Evolutionary conservation across 2,797 vertebrate species (phyloP).

Genomic region (Poeciliopsis presidionis): DNA sequence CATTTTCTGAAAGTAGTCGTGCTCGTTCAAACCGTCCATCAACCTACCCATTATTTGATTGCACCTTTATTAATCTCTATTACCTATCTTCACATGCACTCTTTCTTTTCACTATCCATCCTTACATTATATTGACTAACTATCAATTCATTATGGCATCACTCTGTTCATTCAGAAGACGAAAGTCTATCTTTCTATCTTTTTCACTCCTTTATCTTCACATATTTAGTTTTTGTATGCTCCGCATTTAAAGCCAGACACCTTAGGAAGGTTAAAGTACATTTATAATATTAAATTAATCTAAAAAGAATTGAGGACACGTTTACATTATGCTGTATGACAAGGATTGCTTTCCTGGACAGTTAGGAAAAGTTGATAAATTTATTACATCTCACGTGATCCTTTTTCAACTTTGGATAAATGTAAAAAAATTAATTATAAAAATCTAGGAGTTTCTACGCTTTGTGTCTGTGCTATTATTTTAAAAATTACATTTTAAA

Average conservation of each 20-base stretch:
- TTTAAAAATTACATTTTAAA: not conserved
- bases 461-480: not conserved
- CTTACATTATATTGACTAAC: not conserved
- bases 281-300: not conserved
- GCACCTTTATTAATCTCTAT: not conserved
- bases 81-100: not conserved
- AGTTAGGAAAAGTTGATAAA: not conserved
- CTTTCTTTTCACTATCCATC: not conserved
- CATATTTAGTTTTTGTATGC: not conserved
- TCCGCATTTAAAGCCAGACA: not conserved
- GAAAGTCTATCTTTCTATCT: not conserved
- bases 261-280: not conserved
- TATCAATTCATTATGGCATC: not conserved
- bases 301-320: not conserved
- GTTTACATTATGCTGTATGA: not conserved
- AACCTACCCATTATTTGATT: not conserved
- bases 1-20: not conserved
- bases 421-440: not conserved
- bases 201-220: not conserved
- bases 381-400: not conserved
- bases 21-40: not conserved
- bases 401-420: not conserved
- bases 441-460: not conserved
- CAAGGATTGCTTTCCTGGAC: not conserved
- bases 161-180: not conserved